Percentiles rank a stretch among this genome's conserved stretches.
These are phyloP conservation scores for Sturmia bella DNA, from an alignment of 2,888 invertebrate species.

Conservation along the genomic window DNA sequence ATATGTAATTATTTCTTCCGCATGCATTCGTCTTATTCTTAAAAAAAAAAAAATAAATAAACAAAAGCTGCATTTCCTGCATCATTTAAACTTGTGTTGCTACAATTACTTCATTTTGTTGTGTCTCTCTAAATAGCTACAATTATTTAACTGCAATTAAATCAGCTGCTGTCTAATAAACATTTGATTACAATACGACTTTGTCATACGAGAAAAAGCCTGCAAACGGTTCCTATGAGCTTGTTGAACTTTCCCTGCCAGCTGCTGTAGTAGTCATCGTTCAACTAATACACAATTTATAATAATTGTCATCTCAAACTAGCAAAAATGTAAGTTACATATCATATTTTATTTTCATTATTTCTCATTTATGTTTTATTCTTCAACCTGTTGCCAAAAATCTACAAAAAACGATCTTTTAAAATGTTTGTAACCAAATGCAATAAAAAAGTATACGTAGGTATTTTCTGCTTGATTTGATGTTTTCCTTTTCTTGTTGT, in stretches of 20 bases:
- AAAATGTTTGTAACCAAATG: slow-evolving; percentile 43
- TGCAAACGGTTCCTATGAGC: slow-evolving; percentile 27
- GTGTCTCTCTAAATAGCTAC: not conserved
- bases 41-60: slow-evolving; percentile 23
- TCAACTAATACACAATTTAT: slow-evolving; percentile 60
- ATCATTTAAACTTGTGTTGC: slow-evolving; percentile 29
- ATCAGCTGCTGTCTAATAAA: slow-evolving; percentile 14
- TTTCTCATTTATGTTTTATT: slow-evolving; percentile 44
- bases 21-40: slow-evolving; percentile 69
- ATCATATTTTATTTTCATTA: slow-evolving; percentile 28
- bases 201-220: slow-evolving; percentile 22
- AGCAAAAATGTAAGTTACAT: slow-evolving; percentile 65
- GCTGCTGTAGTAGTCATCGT: slow-evolving; percentile 27
- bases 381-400: slow-evolving; percentile 67
- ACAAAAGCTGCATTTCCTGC: slow-evolving; percentile 62
- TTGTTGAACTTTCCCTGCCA: slow-evolving; percentile 37
- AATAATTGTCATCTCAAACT: slow-evolving; percentile 62
- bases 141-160: slow-evolving; percentile 11
- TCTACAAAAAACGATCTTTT: slow-evolving; percentile 55
- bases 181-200: slow-evolving; percentile 12
- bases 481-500: slow-evolving; percentile 10
- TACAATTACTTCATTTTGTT: slow-evolving; percentile 7
- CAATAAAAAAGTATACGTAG: slow-evolving; percentile 36
- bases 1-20: slow-evolving; percentile 67
- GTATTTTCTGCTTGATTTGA: slow-evolving; percentile 62